Percentiles rank a stretch among this genome's conserved stretches.
These are phyloP conservation scores for Anarhynchus alexandrinus DNA, from an alignment of 2,113 vertebrate species.

Conservation along the genomic window DNA sequence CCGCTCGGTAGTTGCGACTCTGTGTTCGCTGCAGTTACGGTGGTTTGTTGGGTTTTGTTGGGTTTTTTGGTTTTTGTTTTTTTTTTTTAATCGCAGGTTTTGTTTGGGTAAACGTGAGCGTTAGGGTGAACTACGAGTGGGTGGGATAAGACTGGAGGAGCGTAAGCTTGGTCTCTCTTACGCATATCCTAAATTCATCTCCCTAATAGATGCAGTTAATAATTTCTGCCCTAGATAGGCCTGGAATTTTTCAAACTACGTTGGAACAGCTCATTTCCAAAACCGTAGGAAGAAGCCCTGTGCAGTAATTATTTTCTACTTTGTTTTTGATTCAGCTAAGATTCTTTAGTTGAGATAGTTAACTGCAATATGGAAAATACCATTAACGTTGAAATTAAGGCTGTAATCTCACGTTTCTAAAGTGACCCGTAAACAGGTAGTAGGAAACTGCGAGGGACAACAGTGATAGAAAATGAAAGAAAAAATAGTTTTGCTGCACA, in stretches of 20 bases:
- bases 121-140: not conserved
- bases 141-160: not conserved
- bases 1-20: not conserved
- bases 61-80: not conserved
- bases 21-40: not conserved
- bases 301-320: not conserved
- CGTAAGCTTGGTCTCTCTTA: not conserved
- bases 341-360: not conserved
- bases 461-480: not conserved
- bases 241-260: not conserved
- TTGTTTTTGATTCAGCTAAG: not conserved
- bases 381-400: not conserved
- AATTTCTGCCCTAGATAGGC: constrained; percentile 12
- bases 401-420: not conserved
- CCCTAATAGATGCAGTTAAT: not conserved
- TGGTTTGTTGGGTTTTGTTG: no score
- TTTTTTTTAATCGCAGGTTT: not conserved
- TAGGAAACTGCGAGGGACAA: not conserved
- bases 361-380: not conserved
- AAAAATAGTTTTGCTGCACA: not conserved
- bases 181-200: not conserved
- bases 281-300: not conserved
- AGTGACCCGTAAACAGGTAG: not conserved
- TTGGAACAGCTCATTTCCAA: not conserved
- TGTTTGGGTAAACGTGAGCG: not conserved